Evolutionary conservation across 2,113 vertebrate species (phyloP), one percentile per base, ranked within the genome.

Genomic region (Sclerurus mexicanus): DNA sequence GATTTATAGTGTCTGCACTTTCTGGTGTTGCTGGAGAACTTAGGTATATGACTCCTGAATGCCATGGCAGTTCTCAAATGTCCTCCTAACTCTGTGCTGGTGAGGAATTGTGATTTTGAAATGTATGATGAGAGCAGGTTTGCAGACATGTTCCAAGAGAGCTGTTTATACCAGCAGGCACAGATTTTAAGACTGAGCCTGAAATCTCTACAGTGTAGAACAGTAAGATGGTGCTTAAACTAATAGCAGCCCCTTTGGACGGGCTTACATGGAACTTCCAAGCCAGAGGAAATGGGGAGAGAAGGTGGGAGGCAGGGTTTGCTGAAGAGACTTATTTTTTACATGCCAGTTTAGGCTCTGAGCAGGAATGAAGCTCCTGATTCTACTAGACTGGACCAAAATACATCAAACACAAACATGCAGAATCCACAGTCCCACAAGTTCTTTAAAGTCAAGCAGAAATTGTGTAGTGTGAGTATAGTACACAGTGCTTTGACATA

Each of bases 1-100:
- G 96, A 95, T 95, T 96, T 96, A 91, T 69, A 73, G 19, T 58
- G 74, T 53, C 91, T 95, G 27, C 16, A 12, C 84, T 95, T 96
- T 84, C 85, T 67, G 55, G 69, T 66, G 37, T 23, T n/a, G 35
- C 39, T 96, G 96, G 91, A 72, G 69, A 84, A 63, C 64, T 85
- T 77, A 10, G 27, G 47, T 7, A 2, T 9, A 35, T 75, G 73
- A 23, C 20, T 86, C 14, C 64, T 60, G 47, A 22, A 78, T 30
- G 52, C 49, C 60, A 24, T 1, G 44, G 46, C 23, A 72, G n/a
- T 49, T 94, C 85, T 89, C 58, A 64, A 17, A 68, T 39, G 37
- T 67, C 59, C 62, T 87, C 31, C 66, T 78, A 47, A 81, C 24
- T 44, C 68, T 52, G 0, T 25, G 46, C 72, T 84, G 59, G 27